Conservation (phyloP, 2,797 vertebrate species). For the Premnoplex brunnescens region DNA sequence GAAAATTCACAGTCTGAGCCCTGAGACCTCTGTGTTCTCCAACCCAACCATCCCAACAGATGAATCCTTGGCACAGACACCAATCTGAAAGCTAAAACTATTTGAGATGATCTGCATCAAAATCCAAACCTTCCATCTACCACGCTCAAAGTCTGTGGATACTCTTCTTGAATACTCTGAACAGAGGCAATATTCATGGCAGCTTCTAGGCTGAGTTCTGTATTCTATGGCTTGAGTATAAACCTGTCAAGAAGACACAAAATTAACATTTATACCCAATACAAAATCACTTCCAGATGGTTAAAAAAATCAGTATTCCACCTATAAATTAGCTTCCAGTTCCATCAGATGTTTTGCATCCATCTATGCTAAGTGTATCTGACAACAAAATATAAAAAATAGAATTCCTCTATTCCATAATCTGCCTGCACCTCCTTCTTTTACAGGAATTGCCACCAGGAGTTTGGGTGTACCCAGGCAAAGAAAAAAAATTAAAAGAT, state of each 20-base stretch:
- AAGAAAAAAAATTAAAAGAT: background rate
- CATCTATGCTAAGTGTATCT: background rate
- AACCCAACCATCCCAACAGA: background rate
- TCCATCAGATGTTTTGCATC: background rate
- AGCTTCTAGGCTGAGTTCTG: background rate
- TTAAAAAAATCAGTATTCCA: background rate
- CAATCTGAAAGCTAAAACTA: background rate
- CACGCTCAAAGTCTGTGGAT: background rate
- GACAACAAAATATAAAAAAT: background rate
- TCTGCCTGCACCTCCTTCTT: background rate
- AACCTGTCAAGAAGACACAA: background rate
- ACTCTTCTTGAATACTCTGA: background rate
- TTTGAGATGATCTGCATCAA: background rate
- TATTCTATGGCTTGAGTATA: background rate
- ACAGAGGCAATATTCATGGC: background rate
- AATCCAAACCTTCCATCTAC: background rate
- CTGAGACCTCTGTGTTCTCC: background rate
- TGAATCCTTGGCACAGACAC: background rate
- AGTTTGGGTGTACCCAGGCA: background rate
- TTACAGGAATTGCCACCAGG: constrained; percentile 12
- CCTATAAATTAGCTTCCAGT: background rate
- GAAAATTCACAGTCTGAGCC: background rate
- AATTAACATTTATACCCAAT: background rate
- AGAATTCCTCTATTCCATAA: background rate
- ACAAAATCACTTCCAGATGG: background rate